These are phyloP conservation scores for Cyprinodon brontotheroides DNA, from an alignment of 2,113 vertebrate genomes.

Conservation along the genomic window DNA sequence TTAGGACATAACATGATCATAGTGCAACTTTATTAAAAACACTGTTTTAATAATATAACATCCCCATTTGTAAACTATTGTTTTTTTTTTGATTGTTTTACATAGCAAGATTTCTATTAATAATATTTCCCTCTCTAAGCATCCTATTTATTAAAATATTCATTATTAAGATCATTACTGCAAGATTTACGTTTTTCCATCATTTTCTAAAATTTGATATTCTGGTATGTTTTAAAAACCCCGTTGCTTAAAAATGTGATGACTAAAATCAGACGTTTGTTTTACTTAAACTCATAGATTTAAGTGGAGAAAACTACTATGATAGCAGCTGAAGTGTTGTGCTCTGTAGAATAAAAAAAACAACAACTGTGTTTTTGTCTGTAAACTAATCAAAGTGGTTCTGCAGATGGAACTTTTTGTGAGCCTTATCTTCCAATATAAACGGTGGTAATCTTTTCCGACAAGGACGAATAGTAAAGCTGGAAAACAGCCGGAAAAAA, in stretches of 20 bases:
- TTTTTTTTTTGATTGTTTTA: too few species aligned
- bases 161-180: too few species aligned
- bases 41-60: too few species aligned
- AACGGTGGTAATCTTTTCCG: neutral
- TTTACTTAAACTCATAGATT: neutral
- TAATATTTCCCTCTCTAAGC: too few species aligned
- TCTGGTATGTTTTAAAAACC: neutral
- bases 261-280: neutral
- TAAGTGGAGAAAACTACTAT: neutral
- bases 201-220: neutral
- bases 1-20: too few species aligned
- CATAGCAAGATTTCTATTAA: too few species aligned
- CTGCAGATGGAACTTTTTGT: neutral
- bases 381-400: neutral
- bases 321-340: neutral
- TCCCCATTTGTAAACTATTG: too few species aligned
- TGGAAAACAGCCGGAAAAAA: neutral
- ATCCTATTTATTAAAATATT: too few species aligned
- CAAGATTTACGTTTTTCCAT: neutral
- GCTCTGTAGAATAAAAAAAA: neutral
- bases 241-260: neutral
- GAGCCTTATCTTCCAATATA: neutral
- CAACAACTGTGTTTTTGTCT: neutral
- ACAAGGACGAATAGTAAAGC: neutral
- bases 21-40: too few species aligned